Percentiles rank a stretch among this genome's conserved stretches.
Evolutionary conservation across 2,888 invertebrate species (phyloP).

Genomic region (Phyllotreta striolata): DNA sequence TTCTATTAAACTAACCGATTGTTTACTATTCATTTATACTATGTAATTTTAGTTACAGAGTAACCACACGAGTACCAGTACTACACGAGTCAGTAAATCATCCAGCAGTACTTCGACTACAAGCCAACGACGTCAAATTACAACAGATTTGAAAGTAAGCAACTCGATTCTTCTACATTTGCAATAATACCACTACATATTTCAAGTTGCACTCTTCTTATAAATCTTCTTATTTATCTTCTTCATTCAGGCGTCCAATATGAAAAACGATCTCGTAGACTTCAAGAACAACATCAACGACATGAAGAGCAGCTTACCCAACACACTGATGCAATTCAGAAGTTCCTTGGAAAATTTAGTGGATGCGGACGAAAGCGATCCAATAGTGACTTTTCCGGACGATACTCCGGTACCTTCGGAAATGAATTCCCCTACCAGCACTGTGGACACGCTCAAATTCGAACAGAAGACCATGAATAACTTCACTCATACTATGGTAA

Average conservation of each 20-base stretch:
- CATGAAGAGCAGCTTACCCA: constrained; percentile 72
- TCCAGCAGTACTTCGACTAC: constrained; percentile 63
- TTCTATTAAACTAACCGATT: too few relatives aligned
- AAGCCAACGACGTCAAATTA: constrained; percentile 52
- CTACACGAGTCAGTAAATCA: constrained; percentile 64
- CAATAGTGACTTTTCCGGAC: constrained; percentile 83
- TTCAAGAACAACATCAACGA: constrained; percentile 86
- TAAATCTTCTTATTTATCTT: background rate
- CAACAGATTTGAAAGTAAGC: constrained; percentile 71
- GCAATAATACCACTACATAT: background rate
- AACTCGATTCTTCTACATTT: too few relatives aligned
- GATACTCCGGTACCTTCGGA: constrained; percentile 72
- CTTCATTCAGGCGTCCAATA: constrained; percentile 76
- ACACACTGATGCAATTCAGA: constrained; percentile 61
- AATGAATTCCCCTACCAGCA: constrained; percentile 57
- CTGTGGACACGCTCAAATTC: constrained; percentile 76
- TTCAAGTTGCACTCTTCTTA: background rate
- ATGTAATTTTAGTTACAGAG: constrained; percentile 55
- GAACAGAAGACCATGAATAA: constrained; percentile 85
- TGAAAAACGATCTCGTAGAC: constrained; percentile 81
- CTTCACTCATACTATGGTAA: constrained; percentile 76
- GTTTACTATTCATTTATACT: too few relatives aligned
- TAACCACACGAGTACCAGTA: constrained; percentile 69
- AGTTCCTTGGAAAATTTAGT: constrained; percentile 83
- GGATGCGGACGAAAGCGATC: constrained; percentile 69